phyloP scores from a whole-genome alignment of 2,113 vertebrate species.

The Callocephalon fimbriatum region DNA sequence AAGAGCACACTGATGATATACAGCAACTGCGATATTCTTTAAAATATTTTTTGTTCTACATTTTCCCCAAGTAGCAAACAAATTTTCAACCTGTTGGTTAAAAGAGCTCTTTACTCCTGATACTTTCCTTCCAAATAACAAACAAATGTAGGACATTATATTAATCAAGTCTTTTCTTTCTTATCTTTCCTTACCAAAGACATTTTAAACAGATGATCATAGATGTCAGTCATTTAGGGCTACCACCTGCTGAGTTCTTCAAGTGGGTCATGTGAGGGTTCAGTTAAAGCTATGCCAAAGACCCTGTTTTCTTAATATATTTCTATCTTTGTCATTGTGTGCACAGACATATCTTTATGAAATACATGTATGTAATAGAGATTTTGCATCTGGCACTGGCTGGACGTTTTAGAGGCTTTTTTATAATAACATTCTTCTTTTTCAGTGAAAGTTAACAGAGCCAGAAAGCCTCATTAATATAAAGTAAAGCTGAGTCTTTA shows the following conservation, averaged over 20 bases:
- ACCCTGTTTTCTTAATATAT: not conserved
- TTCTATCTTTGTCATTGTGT: not conserved
- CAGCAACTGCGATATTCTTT: not conserved
- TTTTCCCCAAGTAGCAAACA: not conserved
- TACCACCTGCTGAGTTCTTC: not conserved
- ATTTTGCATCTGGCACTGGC: not conserved
- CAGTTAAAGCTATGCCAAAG: not conserved
- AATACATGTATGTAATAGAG: not conserved
- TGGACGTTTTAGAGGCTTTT: not conserved
- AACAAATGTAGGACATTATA: not conserved
- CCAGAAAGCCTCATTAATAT: not conserved
- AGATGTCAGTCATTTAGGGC: not conserved
- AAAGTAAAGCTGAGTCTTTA: not conserved
- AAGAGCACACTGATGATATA: not conserved
- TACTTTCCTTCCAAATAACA: not conserved
- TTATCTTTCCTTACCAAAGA: not conserved
- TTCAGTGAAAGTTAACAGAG: not conserved
- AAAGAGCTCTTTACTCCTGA: not conserved
- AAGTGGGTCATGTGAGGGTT: not conserved
- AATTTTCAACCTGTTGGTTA: not conserved
- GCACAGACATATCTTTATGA: not conserved
- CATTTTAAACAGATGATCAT: conserved; percentile 5
- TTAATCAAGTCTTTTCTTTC: not conserved
- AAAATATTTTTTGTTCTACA: not conserved
- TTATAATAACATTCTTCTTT: not conserved